Conservation (phyloP, 1,140 invertebrate species). For the Panagrolaimus sp. region DNA sequence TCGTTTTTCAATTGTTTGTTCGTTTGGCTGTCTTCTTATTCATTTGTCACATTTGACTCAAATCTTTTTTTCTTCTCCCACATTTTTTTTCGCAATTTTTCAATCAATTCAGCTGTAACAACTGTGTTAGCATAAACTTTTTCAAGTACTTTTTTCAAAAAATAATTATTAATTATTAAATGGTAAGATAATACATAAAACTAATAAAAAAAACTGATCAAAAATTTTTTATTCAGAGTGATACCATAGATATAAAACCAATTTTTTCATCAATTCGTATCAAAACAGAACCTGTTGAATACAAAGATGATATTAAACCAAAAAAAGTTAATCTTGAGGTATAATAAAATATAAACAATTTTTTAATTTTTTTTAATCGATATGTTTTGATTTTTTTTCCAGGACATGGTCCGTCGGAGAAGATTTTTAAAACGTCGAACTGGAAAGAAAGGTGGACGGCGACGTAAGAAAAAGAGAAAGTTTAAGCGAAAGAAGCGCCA, state of each 20-base stretch:
- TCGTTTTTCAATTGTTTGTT: slow-evolving; percentile 10
- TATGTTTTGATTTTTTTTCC: no score
- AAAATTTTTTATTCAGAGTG: slow-evolving; percentile 5
- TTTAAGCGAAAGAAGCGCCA: slow-evolving; percentile 6
- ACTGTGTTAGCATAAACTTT: no score
- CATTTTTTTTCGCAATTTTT: no score
- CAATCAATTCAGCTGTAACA: no score
- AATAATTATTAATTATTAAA: no score
- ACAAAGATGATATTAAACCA: slow-evolving; percentile 6
- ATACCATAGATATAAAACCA: slow-evolving; percentile 7
- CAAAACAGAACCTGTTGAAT: slow-evolving; percentile 6
- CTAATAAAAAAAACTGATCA: no score
- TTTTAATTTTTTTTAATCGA: no score
- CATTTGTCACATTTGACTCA: not conserved
- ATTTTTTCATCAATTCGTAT: slow-evolving; percentile 6
- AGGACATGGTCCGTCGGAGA: not conserved
- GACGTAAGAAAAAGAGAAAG: not conserved
- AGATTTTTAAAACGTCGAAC: not conserved
- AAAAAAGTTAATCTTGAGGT: slow-evolving; percentile 5
- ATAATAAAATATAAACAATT: no score
- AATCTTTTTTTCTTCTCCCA: slow-evolving; percentile 33
- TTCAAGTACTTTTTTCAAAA: no score
- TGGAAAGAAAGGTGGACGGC: not conserved
- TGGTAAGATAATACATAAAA: no score
- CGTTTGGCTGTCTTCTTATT: not conserved